Evolutionary conservation across 2,888 invertebrate species (phyloP).

Genomic region (Harpagoxenus sublaevis): DNA sequence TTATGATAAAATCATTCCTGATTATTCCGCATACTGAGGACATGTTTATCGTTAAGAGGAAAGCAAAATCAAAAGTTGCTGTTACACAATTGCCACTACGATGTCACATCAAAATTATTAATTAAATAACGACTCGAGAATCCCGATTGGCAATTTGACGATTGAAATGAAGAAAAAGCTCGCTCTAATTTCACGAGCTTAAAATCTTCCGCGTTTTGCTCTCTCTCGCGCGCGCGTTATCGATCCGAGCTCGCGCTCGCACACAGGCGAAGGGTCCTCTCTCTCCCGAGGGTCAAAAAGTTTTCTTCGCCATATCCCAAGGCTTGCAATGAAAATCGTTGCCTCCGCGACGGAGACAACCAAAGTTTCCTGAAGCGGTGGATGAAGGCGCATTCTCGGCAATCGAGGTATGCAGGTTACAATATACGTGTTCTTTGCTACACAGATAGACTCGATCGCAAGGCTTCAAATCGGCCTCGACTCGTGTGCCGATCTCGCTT

Average conservation of each 20-base stretch:
- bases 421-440: conserved; percentile 65
- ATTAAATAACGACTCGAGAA: not conserved
- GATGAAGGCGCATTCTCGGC: conserved; percentile 69
- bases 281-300: conserved; percentile 32
- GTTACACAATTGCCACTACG: not conserved
- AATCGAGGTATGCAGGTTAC: conserved; percentile 62
- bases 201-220: conserved; percentile 20
- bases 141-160: not conserved
- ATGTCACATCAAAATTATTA: not conserved
- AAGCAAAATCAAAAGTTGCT: not conserved
- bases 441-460: conserved; percentile 66
- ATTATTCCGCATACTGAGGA: not conserved
- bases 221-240: conserved; percentile 14
- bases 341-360: conserved; percentile 43
- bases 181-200: conserved; percentile 36
- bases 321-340: conserved; percentile 50
- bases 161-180: not conserved
- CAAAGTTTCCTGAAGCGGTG: conserved; percentile 64
- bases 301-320: conserved; percentile 52
- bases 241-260: conserved; percentile 25
- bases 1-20: not conserved
- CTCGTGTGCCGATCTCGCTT: conserved; percentile 53
- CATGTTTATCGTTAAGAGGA: not conserved
- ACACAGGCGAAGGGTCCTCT: conserved; percentile 2
- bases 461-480: conserved; percentile 49